A percentile compares a stretch with the other conserved stretches of the same genome.
phyloP scores from a whole-genome alignment of 2,113 vertebrate species.

The Lucifuga dentata region DNA sequence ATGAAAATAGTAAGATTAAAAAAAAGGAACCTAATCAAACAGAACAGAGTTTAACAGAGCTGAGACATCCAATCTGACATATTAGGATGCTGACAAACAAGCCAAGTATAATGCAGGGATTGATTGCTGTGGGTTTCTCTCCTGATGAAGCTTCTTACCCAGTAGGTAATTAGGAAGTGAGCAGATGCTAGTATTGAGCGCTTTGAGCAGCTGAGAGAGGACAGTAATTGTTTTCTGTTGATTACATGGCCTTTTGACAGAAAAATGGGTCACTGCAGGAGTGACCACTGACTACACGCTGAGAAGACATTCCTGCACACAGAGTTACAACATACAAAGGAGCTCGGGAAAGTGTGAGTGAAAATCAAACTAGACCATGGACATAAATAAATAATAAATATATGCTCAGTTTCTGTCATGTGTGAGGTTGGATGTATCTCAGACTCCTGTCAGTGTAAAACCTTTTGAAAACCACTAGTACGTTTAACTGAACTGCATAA shows the following conservation, averaged over 20 bases:
- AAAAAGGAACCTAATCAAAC: conserved; percentile 40
- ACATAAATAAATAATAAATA: too few relatives aligned
- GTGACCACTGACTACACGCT: conserved; percentile 33
- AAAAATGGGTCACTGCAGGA: conserved; percentile 49
- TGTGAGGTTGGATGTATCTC: too few relatives aligned
- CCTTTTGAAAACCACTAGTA: too few relatives aligned
- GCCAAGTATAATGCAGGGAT: conserved; percentile 57
- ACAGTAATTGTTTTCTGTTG: conserved; percentile 76
- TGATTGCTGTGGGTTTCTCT: conserved; percentile 64
- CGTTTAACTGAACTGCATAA: too few relatives aligned
- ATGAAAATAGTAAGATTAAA: neutral
- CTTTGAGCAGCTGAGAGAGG: conserved; percentile 52
- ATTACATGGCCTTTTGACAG: conserved; percentile 69
- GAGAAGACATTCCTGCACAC: conserved; percentile 13
- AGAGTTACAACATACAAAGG: neutral
- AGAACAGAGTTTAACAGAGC: conserved; percentile 33
- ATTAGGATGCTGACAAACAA: conserved; percentile 65
- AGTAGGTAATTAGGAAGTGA: conserved; percentile 74
- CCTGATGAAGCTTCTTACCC: conserved; percentile 64
- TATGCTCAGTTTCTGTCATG: too few relatives aligned
- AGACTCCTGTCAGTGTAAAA: too few relatives aligned
- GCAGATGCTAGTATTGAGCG: conserved; percentile 67
- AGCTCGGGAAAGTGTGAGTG: neutral
- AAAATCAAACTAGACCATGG: neutral
- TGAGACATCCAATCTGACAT: conserved; percentile 31